Base-by-base conservation (phyloP, 2,888 invertebrate species). In the Mechanitis mazaeus region DNA sequence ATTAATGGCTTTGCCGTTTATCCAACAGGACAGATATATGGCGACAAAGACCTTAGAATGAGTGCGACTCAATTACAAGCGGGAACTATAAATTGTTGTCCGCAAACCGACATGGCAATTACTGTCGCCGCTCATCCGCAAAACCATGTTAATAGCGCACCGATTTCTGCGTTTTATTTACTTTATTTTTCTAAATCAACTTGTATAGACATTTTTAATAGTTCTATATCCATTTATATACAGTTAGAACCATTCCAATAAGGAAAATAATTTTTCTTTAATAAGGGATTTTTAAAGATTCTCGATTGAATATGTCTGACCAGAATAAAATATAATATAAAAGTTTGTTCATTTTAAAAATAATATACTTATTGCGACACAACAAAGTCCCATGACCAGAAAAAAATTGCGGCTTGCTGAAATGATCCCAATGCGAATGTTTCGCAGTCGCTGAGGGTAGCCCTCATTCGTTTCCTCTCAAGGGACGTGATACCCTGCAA, bases 51-150 rank as follows among this genome's bases (percentile, higher is more conserved):
- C 59, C 55, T 64, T 56, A 59, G 62, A 63, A 59, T 60, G 64
- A 67, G 61, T 67, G 61, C 63, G 66, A 82, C 84, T 86, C 84
- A 85, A 87, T 87, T 87, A 86, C 78, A 79, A 78, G 75, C 77
- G 83, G 71, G 78, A 71, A 79, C 85, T 78, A 87, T 89, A 88
- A 86, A 88, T 88, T 84, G 80, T 76, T 78, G 84, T 80, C 84
- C 82, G 80, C 83, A 81, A 80, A 80, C 85, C 84, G 85, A 85
- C 85, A 84, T 82, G 85, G 83, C 88, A 85, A 88, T 89, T 89
- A 87, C 86, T 87, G 88, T 86, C 88, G 81, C 81, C 85, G 81
- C 83, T 87, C 87, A 86, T 88, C 88, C 87, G 85, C 85, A 86
- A 85, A 87, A 86, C 86, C 84, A 82, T 83, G 85, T 85, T 87